phyloP scores from a whole-genome alignment of 2,113 vertebrate genomes.

The Kryptolebias marmoratus region DNA sequence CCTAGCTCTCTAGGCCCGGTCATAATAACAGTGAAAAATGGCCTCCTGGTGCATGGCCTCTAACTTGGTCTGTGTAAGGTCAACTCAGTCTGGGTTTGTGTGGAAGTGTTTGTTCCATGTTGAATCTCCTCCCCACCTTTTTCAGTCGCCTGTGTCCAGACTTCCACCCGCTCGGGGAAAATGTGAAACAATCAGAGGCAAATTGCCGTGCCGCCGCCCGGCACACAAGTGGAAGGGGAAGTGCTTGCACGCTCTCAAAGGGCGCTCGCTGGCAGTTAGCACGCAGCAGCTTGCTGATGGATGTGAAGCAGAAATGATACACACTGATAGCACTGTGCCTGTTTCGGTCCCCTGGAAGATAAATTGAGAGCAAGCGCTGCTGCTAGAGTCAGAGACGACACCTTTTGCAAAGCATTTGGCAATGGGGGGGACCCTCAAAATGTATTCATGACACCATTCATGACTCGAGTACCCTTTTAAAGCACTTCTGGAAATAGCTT shows the following conservation, averaged over 20 bases:
- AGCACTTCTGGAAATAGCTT: conserved; percentile 63
- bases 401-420: conserved; percentile 46
- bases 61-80: neutral
- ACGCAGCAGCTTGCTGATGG: conserved; percentile 58
- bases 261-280: conserved; percentile 40
- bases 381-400: neutral
- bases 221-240: conserved; percentile 56
- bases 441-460: conserved; percentile 51
- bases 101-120: conserved; percentile 10
- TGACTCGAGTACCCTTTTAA: conserved; percentile 45
- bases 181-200: conserved; percentile 73
- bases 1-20: conserved; percentile 26
- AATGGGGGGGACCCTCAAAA: conserved; percentile 20
- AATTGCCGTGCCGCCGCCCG: conserved; percentile 54
- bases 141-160: conserved; percentile 8
- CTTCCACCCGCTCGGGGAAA: conserved; percentile 48
- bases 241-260: conserved; percentile 46
- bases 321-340: conserved; percentile 65
- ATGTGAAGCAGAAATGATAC: conserved; percentile 66
- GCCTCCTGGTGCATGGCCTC: conserved; percentile 25
- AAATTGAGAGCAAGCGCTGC: conserved; percentile 55
- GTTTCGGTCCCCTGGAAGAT: conserved; percentile 58
- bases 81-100: neutral
- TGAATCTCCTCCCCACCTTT: conserved; percentile 18
- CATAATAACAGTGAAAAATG: conserved; percentile 62